phyloP scores from a whole-genome alignment of 2,888 invertebrate species.

The Cheilosia pagana region DNA sequence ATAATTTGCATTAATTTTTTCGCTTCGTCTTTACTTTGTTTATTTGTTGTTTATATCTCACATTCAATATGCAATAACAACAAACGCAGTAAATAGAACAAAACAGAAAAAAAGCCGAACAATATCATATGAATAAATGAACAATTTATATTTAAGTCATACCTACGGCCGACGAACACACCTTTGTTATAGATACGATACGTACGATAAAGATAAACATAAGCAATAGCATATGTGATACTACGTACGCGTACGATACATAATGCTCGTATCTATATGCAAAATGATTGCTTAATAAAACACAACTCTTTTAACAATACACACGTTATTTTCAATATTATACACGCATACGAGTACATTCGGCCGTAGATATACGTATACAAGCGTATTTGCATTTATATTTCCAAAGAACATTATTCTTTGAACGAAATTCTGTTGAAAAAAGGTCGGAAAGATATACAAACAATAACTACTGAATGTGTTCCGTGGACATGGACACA shows the following conservation, averaged over 20 bases:
- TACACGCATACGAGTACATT: not conserved
- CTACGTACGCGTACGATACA: constrained; percentile 27
- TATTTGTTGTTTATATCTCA: not conserved
- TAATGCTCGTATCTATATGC: constrained; percentile 53
- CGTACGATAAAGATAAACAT: constrained; percentile 54
- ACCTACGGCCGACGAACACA: constrained; percentile 67
- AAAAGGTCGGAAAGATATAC: constrained; percentile 62
- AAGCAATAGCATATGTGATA: constrained; percentile 46
- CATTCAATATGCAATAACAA: constrained; percentile 23
- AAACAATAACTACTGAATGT: constrained; percentile 56
- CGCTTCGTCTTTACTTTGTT: constrained; percentile 4
- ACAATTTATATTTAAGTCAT: constrained; percentile 74
- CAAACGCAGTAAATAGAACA: constrained; percentile 38
- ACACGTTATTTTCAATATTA: constrained; percentile 54
- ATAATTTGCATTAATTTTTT: constrained; percentile 60
- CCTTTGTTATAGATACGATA: constrained; percentile 69
- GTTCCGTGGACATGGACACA: constrained; percentile 59
- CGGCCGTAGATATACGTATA: not conserved
- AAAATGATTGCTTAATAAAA: constrained; percentile 68
- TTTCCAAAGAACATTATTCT: constrained; percentile 61
- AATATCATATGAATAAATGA: constrained; percentile 60
- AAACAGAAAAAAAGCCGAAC: constrained; percentile 30
- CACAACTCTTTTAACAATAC: constrained; percentile 63
- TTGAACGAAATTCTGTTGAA: constrained; percentile 68
- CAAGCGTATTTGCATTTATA: constrained; percentile 8